Percentiles rank a stretch among this genome's conserved stretches.
Conservation (phyloP, 2,113 vertebrate species). For the Isurus oxyrinchus region DNA sequence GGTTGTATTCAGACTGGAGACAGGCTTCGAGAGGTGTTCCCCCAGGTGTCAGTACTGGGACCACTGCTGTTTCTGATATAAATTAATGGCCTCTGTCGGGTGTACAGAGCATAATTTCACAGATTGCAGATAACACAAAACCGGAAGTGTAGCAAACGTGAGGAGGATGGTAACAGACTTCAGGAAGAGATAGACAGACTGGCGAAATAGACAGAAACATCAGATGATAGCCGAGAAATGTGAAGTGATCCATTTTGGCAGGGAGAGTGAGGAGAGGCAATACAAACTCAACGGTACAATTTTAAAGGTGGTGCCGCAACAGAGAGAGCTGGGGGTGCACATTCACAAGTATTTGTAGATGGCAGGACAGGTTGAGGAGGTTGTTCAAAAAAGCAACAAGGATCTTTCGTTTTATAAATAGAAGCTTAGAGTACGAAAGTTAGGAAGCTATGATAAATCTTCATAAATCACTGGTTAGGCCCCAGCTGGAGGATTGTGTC, state of each 20-base stretch:
- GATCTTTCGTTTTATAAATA: too few species aligned
- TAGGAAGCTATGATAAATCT: too few species aligned
- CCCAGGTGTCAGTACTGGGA: too few species aligned
- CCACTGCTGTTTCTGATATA: background rate
- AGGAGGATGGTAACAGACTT: background rate
- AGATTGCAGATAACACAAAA: background rate
- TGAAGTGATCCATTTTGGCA: background rate
- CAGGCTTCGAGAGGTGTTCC: too few species aligned
- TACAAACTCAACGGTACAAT: background rate
- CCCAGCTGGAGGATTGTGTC: too few species aligned
- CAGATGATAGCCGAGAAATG: background rate
- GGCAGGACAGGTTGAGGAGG: background rate
- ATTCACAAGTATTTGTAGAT: background rate
- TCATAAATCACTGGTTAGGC: too few species aligned
- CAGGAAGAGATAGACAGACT: background rate
- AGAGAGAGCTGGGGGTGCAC: too few species aligned
- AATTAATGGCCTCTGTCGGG: background rate
- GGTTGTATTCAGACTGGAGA: too few species aligned
- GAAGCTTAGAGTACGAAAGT: too few species aligned
- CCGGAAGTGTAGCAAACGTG: too few species aligned
- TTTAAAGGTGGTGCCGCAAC: background rate
- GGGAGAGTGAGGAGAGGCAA: background rate
- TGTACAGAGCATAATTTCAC: background rate
- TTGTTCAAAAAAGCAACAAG: too few species aligned
- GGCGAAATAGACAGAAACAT: background rate